Conservation (phyloP, 2,888 invertebrate species). For the Cosmorhoe ocellata region DNA sequence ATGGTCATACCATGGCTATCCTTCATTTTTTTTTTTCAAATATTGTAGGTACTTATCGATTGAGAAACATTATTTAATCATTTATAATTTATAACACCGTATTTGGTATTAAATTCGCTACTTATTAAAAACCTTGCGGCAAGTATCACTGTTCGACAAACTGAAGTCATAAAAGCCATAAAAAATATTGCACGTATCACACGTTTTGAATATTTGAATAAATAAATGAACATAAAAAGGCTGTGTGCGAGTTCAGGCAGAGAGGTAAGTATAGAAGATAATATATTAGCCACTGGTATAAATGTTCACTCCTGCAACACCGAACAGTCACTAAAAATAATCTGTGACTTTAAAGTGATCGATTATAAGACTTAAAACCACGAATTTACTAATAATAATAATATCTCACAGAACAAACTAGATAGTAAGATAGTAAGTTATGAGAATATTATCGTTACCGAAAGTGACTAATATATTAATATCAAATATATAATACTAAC, state of each 20-base stretch:
- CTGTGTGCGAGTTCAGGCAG: conserved; percentile 42
- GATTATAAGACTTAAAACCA: not conserved
- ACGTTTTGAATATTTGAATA: conserved; percentile 71
- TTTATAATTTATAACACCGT: too few species aligned
- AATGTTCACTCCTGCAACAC: not conserved
- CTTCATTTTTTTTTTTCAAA: not conserved
- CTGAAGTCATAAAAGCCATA: conserved; percentile 63
- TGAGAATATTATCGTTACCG: too few species aligned
- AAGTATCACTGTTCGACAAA: conserved; percentile 42
- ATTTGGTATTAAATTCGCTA: conserved; percentile 4
- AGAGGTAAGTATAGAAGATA: conserved; percentile 8
- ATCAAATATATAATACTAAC: too few species aligned
- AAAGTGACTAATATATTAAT: too few species aligned
- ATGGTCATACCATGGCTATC: too few species aligned
- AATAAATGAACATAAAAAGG: conserved; percentile 75
- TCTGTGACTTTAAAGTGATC: not conserved
- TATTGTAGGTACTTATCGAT: too few species aligned
- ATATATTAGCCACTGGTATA: not conserved
- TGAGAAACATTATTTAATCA: too few species aligned
- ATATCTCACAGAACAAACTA: too few species aligned
- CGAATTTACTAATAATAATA: not conserved
- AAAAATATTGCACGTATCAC: conserved; percentile 68
- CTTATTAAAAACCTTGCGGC: conserved; percentile 27
- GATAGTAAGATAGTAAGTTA: too few species aligned
- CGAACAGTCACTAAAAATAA: not conserved